phyloP scores from a whole-genome alignment of 23 tunicate genomes.

The Phallusia fumigata region DNA sequence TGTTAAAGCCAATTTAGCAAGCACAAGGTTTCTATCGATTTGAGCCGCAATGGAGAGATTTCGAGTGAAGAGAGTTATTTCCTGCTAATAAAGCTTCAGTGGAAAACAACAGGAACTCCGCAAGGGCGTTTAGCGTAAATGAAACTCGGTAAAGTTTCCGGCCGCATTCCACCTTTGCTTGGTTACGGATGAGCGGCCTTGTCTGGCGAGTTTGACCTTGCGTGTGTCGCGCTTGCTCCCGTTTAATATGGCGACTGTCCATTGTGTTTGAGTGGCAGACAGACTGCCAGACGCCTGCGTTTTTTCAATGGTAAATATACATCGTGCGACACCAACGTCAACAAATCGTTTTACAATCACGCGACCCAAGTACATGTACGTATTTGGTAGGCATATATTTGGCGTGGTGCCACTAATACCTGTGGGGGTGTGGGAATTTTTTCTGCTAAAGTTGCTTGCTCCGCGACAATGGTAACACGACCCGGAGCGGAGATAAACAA shows the following conservation, averaged over 20 bases:
- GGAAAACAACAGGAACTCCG: neutral
- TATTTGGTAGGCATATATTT: neutral
- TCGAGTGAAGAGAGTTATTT: no score
- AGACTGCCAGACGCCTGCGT: no score
- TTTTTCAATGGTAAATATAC: no score
- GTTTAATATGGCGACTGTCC: no score
- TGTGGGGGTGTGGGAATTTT: conserved; percentile 6
- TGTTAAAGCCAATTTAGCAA: no score
- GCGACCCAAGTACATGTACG: neutral
- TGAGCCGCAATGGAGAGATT: no score
- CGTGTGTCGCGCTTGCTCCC: no score
- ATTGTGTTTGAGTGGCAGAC: no score
- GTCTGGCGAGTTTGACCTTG: no score
- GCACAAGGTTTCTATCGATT: no score
- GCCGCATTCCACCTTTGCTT: conserved; percentile 2
- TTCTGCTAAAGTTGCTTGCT: neutral
- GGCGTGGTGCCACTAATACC: neutral
- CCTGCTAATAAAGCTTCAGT: no score
- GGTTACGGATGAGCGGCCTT: neutral
- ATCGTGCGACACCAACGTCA: no score
- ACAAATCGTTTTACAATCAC: neutral
- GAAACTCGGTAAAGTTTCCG: conserved; percentile 4
- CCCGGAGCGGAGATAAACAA: conserved; percentile 9
- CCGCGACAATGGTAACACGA: neutral
- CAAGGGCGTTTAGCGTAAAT: neutral